A percentile compares a stretch with the other conserved stretches of the same genome.
These are phyloP conservation scores for Xestoiulus laeticollis DNA, from an alignment of 2,888 invertebrate genomes.

Conservation along the genomic window DNA sequence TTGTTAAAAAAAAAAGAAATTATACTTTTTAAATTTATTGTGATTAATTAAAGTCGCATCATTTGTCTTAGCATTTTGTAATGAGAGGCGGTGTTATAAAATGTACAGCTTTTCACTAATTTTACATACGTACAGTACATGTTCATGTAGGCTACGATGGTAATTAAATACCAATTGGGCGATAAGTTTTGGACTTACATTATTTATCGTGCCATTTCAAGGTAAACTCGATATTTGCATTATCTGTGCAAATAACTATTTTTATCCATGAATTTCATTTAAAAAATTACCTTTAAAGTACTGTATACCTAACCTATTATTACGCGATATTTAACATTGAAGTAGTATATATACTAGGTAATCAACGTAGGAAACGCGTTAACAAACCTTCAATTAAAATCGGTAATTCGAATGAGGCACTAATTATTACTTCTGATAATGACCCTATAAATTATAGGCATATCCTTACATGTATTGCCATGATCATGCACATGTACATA, in stretches of 20 bases:
- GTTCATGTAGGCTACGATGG: no score
- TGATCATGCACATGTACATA: not conserved
- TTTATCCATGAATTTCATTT: not conserved
- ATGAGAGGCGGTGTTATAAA: no score
- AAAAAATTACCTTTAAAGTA: not conserved
- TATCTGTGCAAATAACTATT: not conserved
- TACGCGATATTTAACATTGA: not conserved
- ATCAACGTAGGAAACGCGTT: not conserved
- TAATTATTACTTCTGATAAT: not conserved
- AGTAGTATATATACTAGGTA: not conserved
- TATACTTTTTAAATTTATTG: no score
- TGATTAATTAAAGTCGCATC: no score
- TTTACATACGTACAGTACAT: no score
- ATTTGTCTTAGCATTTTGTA: no score
- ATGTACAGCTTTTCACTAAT: no score
- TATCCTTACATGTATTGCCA: not conserved
- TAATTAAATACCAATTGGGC: not conserved
- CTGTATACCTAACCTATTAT: not conserved
- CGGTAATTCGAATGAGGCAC: not conserved
- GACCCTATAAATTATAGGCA: not conserved
- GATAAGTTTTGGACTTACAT: not conserved
- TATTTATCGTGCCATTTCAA: not conserved
- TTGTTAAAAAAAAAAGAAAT: no score
- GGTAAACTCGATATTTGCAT: not conserved
- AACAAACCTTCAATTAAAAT: slow-evolving; percentile 16